Percentiles rank a stretch among this genome's conserved stretches.
Conservation (phyloP, 37 sponge, comb jelly and placozoan species). For the Mnemiopsis leidyi region DNA sequence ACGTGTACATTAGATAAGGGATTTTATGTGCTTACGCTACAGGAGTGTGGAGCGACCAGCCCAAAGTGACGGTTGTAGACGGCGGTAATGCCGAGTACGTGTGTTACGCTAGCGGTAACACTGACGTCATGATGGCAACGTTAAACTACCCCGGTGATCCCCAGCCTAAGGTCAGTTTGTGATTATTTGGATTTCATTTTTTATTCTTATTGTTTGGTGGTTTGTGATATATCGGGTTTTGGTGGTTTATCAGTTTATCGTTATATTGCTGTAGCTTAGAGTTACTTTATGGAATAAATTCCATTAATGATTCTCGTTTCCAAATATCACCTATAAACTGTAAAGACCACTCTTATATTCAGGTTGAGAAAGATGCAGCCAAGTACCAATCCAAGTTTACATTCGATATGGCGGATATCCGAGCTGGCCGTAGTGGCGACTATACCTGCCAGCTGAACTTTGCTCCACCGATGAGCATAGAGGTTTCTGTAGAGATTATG, state of each 20-base stretch:
- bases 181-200: too few species aligned
- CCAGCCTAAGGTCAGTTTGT: too few species aligned
- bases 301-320: too few species aligned
- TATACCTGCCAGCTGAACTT: background rate
- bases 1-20: too few species aligned
- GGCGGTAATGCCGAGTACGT: background rate
- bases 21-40: too few species aligned
- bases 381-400: background rate
- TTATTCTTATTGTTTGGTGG: too few species aligned
- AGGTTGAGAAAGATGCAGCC: background rate
- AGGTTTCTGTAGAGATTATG: background rate
- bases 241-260: too few species aligned
- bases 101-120: constrained; percentile 6
- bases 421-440: background rate
- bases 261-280: too few species aligned
- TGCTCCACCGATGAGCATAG: background rate
- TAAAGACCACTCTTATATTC: too few species aligned
- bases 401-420: background rate
- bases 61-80: background rate
- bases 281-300: too few species aligned
- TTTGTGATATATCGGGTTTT: too few species aligned
- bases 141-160: background rate
- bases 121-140: background rate
- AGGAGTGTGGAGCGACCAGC: background rate
- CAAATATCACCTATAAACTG: too few species aligned